Evolutionary conservation across 2,888 invertebrate genomes (phyloP), one percentile per base, ranked within the genome.

Genomic region (Tineola bisselliella): DNA sequence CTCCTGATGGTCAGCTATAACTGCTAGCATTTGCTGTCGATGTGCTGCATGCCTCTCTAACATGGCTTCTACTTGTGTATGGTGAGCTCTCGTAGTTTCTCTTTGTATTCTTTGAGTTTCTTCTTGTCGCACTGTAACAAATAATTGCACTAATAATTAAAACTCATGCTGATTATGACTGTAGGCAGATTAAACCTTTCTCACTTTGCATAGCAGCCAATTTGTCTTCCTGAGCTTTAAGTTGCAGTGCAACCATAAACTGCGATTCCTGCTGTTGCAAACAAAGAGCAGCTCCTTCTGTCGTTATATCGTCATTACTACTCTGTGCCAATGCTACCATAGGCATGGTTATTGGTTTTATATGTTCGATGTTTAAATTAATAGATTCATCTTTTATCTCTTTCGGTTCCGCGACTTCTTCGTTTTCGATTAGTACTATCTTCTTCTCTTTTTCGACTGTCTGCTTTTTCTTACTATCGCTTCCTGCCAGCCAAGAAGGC

Each of bases 251-350:
- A 52, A 90, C 86, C 79, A 90, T 77, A 56, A 91, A 66, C 66
- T 90, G 90, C 0, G 90, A 87, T 71, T 91, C 90, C 68, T 91
- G 90, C 66, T 90, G 89, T 64, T 90, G 90, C 63, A 91, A 73
- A 62, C 88, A 88, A 30, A 89, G 70, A 8, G 89, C 76, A 0
- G 89, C 84, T 44, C 89, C 89, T 70, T 89, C 89, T 30, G 86
- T 76, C 12, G 88, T 82, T 52, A 89, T 71, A 64, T 89, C 79
- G 62, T 83, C 80, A 65, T 73, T 76, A 57, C 69, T 73, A 12
- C 68, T 69, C 10, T 76, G 75, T 25, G 75, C 57, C 4, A 71
- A 61, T 59, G 63, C 66, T 1, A 68, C 38, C 12, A 61, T 62
- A 48, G 48, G 17, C 48, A 48, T 48, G 2, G 48, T 15, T 17